phyloP scores from a whole-genome alignment of 2,888 invertebrate species.

The Gymnocheta viridis region DNA sequence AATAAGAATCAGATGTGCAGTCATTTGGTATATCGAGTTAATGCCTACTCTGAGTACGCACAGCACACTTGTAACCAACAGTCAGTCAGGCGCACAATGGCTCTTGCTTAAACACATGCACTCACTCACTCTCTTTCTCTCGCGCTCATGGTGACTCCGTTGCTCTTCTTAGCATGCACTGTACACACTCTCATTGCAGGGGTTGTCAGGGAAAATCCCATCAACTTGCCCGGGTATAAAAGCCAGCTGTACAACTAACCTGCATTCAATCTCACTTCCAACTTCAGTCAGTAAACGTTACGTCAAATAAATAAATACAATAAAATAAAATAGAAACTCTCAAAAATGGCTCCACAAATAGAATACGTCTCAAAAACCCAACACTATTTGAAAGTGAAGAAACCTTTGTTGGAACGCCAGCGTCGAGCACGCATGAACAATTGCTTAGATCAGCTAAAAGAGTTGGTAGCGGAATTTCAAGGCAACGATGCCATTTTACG shows the following conservation, averaged over 20 bases:
- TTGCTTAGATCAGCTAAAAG: slow-evolving; percentile 93
- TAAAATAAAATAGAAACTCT: neutral
- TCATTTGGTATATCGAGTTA: neutral
- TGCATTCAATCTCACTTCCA: slow-evolving; percentile 66
- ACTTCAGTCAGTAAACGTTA: slow-evolving; percentile 50
- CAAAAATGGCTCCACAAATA: slow-evolving; percentile 68
- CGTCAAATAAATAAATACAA: slow-evolving; percentile 3
- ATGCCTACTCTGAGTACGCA: slow-evolving; percentile 20
- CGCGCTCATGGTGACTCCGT: neutral
- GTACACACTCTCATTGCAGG: slow-evolving; percentile 60
- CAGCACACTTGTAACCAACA: slow-evolving; percentile 29
- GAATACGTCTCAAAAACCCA: slow-evolving; percentile 88
- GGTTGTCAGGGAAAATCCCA: slow-evolving; percentile 65
- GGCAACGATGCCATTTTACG: slow-evolving; percentile 94
- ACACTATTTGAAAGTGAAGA: slow-evolving; percentile 96
- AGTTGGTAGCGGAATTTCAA: slow-evolving; percentile 89
- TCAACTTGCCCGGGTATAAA: slow-evolving; percentile 66
- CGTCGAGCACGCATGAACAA: slow-evolving; percentile 94
- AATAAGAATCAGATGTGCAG: slow-evolving; percentile 38
- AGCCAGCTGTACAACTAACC: slow-evolving; percentile 42
- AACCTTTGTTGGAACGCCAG: slow-evolving; percentile 94
- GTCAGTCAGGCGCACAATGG: slow-evolving; percentile 1
- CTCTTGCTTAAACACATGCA: too few species aligned
- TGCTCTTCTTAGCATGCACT: slow-evolving; percentile 33
- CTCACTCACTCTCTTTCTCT: neutral